Base-by-base conservation (phyloP, 1,140 invertebrate genomes). In the Drosophila busckii region DNA sequence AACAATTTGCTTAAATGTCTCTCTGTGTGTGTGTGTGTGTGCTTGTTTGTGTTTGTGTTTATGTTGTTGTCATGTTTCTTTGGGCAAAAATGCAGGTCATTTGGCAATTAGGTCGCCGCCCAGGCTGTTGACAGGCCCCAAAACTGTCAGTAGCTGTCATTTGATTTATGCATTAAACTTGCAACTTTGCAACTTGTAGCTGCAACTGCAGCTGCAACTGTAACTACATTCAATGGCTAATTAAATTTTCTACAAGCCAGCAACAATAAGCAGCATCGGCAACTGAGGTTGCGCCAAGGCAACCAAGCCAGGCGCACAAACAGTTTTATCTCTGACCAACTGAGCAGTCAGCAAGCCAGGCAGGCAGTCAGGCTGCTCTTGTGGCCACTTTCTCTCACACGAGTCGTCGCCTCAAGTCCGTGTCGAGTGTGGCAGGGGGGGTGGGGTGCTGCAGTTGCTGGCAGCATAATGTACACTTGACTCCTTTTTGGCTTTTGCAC, bases 401-500 rank as follows among this genome's bases (percentile, higher is more conserved):
- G 35, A 13, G 4, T 10, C 9, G 35, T 45, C 68, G 52, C 48
- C 68, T 66, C 61, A 71, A 70, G 68, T 73, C n/a, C n/a, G n/a
- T n/a, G n/a, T n/a, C n/a, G n/a, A n/a, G n/a, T n/a, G n/a, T n/a
- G n/a, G n/a, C n/a, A 58, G 45, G 37, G 34, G 29, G 58, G 40
- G 56, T 9, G 37, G 20, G 31, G 49, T 48, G 56, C 40, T 31
- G 61, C 61, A 31, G 48, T 54, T 70, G 54, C 42, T 52, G 34
- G 62, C 28, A 31, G 28, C 68, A 71, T 71, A 71, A 71, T 71
- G 68, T 73, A 71, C 68, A 71, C 68, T 71, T 71, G 68, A 71
- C 68, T 71, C 55, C 68, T 55, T 67, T 55, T 31, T 71, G 67
- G 67, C 68, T 65, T 70, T 70, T 71, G 66, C 58, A 19, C 25